Evolutionary conservation across 2,113 vertebrate genomes (phyloP).

Genomic region (Arenaria interpres): DNA sequence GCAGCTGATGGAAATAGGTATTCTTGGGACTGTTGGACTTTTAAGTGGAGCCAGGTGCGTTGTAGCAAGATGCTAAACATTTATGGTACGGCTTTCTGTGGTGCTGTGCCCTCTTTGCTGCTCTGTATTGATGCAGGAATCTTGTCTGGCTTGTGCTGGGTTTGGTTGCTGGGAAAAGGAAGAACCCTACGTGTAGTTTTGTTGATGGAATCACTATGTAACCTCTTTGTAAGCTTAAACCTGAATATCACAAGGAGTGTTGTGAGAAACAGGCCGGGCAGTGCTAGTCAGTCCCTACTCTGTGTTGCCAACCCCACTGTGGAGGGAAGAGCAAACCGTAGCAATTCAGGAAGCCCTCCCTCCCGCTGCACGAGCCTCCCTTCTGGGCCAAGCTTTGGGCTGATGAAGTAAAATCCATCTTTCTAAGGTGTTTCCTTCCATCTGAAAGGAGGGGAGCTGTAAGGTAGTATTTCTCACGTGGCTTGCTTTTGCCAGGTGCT

Average conservation of each 20-base stretch:
- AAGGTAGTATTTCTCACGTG: not conserved
- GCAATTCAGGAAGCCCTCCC: fast-evolving
- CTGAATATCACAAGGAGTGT: not conserved
- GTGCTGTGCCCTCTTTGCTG: not conserved
- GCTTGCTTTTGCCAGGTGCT: not conserved
- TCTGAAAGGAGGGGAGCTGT: not conserved
- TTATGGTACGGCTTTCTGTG: not conserved
- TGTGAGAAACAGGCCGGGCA: not conserved
- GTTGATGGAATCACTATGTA: not conserved
- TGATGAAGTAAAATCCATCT: not conserved
- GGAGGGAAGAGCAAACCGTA: not conserved
- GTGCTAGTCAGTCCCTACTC: not conserved
- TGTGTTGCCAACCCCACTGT: fast-evolving
- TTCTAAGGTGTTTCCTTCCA: not conserved
- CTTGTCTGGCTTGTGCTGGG: not conserved
- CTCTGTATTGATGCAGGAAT: not conserved
- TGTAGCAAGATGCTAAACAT: not conserved
- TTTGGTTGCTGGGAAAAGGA: not conserved
- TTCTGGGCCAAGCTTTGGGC: not conserved
- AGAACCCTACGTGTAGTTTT: not conserved
- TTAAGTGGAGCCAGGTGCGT: no score
- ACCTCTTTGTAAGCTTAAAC: not conserved
- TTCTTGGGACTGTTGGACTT: not conserved
- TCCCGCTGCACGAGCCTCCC: not conserved
- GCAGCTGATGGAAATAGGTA: not conserved